Evolutionary conservation across 2,888 invertebrate genomes (phyloP).

Genomic region (Ethmia dodecea): DNA sequence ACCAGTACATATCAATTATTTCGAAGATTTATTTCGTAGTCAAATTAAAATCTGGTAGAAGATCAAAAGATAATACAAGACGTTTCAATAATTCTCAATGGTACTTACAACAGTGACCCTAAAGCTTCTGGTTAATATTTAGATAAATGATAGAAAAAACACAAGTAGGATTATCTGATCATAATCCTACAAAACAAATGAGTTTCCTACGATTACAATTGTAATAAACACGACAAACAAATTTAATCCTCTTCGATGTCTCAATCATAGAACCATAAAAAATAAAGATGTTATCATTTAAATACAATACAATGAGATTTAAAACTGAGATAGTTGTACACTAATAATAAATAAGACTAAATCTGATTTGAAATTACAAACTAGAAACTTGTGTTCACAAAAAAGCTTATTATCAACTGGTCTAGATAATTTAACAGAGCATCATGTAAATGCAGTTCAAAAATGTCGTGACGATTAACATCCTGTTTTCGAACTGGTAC

Average conservation of each 20-base stretch:
- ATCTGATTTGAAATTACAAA: conserved; percentile 3
- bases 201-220: conserved; percentile 19
- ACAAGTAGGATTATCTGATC: conserved; percentile 20
- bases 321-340: neutral
- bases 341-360: neutral
- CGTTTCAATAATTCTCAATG: too few relatives aligned
- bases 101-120: too few relatives aligned
- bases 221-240: conserved; percentile 12
- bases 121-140: too few relatives aligned
- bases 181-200: conserved; percentile 27
- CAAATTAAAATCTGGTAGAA: too few relatives aligned
- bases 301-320: conserved; percentile 18
- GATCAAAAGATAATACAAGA: too few relatives aligned
- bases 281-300: conserved; percentile 20
- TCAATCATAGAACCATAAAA: conserved; percentile 22
- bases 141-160: too few relatives aligned
- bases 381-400: conserved; percentile 1
- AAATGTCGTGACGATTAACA: conserved; percentile 50
- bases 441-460: conserved; percentile 42
- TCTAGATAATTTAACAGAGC: neutral
- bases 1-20: too few relatives aligned
- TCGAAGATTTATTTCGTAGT: too few relatives aligned
- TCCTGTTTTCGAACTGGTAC: conserved; percentile 48
- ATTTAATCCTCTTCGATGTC: conserved; percentile 20
- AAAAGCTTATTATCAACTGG: neutral